Evolutionary conservation across 1,140 invertebrate species (phyloP).

Genomic region (Lithobius niger): DNA sequence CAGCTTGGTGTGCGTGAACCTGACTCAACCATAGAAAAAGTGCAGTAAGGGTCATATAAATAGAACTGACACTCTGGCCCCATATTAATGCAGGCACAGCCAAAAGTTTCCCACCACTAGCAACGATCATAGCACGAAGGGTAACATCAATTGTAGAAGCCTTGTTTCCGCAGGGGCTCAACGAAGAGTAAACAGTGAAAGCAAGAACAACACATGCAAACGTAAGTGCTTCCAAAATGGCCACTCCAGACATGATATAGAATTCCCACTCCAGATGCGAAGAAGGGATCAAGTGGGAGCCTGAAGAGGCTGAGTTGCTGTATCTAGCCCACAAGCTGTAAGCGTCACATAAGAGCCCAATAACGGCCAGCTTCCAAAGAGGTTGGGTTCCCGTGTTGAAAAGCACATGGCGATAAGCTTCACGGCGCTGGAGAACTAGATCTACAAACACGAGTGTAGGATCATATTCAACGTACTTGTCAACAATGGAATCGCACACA

Average conservation of each 20-base stretch:
- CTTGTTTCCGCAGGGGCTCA: constrained; percentile 13
- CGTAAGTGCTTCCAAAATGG: constrained; percentile 20
- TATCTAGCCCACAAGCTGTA: constrained; percentile 19
- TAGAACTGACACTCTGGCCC: constrained; percentile 21
- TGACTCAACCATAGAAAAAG: constrained; percentile 25
- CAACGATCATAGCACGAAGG: constrained; percentile 2
- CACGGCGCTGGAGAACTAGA: constrained; percentile 56
- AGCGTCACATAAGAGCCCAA: constrained; percentile 28
- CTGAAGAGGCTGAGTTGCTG: background rate
- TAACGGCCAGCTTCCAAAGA: constrained; percentile 24
- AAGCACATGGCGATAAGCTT: constrained; percentile 67
- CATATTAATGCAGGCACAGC: constrained; percentile 26
- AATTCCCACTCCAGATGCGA: constrained; percentile 23
- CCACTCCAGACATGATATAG: constrained; percentile 23
- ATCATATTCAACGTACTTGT: constrained; percentile 83
- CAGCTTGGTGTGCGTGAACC: constrained; percentile 23
- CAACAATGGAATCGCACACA: constrained; percentile 60
- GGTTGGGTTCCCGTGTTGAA: constrained; percentile 41
- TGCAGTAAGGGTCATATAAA: constrained; percentile 20
- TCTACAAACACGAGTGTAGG: constrained; percentile 68
- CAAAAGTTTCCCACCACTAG: constrained; percentile 24
- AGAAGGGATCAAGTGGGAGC: background rate
- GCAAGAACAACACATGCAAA: background rate
- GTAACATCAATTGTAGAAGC: too few relatives aligned
- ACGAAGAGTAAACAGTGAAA: constrained; percentile 15